Percentiles rank a stretch among this genome's conserved stretches.
Evolutionary conservation across 2,113 vertebrate genomes (phyloP).

Genomic region (Thinocorus orbignyianus): DNA sequence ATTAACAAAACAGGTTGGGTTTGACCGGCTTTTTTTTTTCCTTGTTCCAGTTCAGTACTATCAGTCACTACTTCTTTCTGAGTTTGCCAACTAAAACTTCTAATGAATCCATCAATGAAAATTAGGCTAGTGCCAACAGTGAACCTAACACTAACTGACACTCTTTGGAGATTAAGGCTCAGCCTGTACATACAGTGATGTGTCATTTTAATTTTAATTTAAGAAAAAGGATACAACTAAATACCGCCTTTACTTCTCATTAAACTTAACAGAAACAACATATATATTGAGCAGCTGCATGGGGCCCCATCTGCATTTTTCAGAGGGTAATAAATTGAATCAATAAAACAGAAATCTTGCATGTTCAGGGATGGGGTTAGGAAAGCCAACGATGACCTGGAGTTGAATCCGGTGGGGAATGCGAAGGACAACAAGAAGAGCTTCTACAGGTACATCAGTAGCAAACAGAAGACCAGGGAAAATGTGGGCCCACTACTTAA

Average conservation of each 20-base stretch:
- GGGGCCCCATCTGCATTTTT: neutral
- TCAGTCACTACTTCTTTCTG: slow-evolving; percentile 20
- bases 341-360: neutral
- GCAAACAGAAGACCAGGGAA: neutral
- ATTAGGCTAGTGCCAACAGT: slow-evolving; percentile 41
- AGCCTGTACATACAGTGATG: neutral
- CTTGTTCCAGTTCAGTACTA: slow-evolving; percentile 17
- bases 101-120: slow-evolving; percentile 50
- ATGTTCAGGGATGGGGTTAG: neutral
- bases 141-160: slow-evolving; percentile 34
- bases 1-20: slow-evolving; percentile 46
- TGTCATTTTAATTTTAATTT: slow-evolving; percentile 48
- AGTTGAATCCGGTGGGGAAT: neutral
- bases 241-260: neutral
- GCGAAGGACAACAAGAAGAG: neutral
- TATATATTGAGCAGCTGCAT: neutral
- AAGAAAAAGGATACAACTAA: slow-evolving; percentile 18
- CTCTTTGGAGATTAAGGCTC: slow-evolving; percentile 21
- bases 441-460: neutral
- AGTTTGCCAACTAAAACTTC: slow-evolving; percentile 46
- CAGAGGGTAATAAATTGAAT: neutral
- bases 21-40: neutral
- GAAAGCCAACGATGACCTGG: neutral
- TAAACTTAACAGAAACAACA: neutral
- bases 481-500: neutral